Evolutionary conservation across 2,797 vertebrate genomes (phyloP), one percentile per base, ranked within the genome.

Genomic region (Cryptoprocta ferox): DNA sequence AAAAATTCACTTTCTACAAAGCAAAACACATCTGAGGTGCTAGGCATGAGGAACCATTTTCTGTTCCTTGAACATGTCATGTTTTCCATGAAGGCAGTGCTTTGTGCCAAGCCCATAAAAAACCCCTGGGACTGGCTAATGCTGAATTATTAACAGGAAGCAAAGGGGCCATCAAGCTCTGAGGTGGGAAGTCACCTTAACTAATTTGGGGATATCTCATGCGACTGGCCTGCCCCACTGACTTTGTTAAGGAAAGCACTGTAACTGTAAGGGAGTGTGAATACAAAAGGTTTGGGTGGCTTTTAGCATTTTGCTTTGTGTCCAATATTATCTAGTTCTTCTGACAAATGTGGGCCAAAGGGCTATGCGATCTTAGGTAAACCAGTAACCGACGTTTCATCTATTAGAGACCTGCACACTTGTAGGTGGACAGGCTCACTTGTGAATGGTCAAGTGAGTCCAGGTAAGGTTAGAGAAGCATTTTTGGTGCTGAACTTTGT

Each of bases 241-340:
- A 16, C 65, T 79, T 59, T n/a, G 56, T 39, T 19, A 83, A 96
- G 81, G 76, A 94, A 85, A 84, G 32, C 32, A 12, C 70, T 18
- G 8, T 13, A 30, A 93, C 35, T 2, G 28, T 26, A 21, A 71
- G n/a, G 42, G 12, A 1, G 13, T 21, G 4, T 78, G 61, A 45
- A 19, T n/a, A 63, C 1, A 16, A 92, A 89, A 79, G 59, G 5
- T 30, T 6, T 73, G 79, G 71, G 45, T 48, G 59, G 30, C 21
- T 81, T 95, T 79, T 13, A n/a, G 16, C 37, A n/a, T 90, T 95
- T 84, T 90, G 39, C 42, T 94, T 92, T 92, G 87, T 18, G 39
- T 85, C 13, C 6, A 26, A 2, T 42, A 45, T 71, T 56, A 59
- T 45, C 39, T 18, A 88, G 61, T 91, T 32, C 37, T 48, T 75